These are phyloP conservation scores for Leuciscus waleckii DNA, from an alignment of 2,797 vertebrate genomes.

Conservation along the genomic window DNA sequence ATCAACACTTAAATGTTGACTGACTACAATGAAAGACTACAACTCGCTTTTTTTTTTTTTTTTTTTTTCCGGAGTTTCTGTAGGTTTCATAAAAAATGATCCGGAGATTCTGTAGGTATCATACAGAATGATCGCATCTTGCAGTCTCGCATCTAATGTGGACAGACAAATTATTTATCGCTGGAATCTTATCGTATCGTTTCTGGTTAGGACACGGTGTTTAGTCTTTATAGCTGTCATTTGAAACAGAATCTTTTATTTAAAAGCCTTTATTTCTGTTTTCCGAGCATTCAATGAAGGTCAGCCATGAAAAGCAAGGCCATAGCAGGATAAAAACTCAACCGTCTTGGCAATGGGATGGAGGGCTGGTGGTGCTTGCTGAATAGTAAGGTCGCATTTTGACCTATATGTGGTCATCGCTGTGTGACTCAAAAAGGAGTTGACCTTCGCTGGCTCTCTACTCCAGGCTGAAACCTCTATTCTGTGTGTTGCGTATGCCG, in stretches of 20 bases:
- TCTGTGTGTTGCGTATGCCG: constrained; percentile 31
- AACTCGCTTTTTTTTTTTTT: background rate
- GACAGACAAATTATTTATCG: too few species aligned
- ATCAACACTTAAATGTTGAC: too few species aligned
- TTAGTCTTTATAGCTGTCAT: background rate
- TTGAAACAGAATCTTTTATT: background rate
- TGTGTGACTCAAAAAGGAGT: constrained; percentile 80
- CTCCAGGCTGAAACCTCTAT: constrained; percentile 51
- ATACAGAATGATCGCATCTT: too few species aligned
- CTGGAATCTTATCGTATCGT: too few species aligned
- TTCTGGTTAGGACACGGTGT: too few species aligned
- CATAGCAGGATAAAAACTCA: constrained; percentile 70
- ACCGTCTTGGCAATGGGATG: constrained; percentile 65
- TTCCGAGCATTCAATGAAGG: background rate
- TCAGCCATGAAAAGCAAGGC: constrained; percentile 67
- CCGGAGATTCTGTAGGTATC: too few species aligned
- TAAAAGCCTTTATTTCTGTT: background rate
- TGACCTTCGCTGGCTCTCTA: constrained; percentile 76
- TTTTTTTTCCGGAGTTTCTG: too few species aligned
- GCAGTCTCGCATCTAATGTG: too few species aligned
- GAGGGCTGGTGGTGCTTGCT: background rate
- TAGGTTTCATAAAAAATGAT: too few species aligned
- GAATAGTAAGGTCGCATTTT: constrained; percentile 70
- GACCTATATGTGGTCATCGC: constrained; percentile 81
- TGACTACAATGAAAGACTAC: too few species aligned